Conservation (phyloP, 2,888 invertebrate genomes). For the Epistrophe grossulariae region DNA sequence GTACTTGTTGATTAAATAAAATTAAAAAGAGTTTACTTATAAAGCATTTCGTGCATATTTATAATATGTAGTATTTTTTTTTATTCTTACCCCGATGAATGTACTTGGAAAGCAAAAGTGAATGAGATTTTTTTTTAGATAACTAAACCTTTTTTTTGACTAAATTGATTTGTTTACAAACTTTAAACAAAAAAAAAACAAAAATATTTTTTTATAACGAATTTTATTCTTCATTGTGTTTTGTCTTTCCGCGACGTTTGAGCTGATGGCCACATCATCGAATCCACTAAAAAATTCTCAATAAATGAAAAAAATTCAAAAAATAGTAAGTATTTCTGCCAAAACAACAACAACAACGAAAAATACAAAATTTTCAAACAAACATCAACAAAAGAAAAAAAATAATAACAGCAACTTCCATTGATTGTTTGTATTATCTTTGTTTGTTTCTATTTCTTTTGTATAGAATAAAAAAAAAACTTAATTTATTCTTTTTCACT, state of each 20-base stretch:
- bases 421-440: conserved; percentile 71
- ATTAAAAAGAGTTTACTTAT: conserved; percentile 10
- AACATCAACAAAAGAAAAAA: conserved; percentile 57
- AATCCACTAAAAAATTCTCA: conserved; percentile 82
- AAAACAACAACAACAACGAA: conserved; percentile 61
- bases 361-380: conserved; percentile 61
- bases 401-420: conserved; percentile 55
- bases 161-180: conserved; percentile 74
- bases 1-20: conserved; percentile 30
- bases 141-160: conserved; percentile 45
- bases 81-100: conserved; percentile 52
- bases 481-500: conserved; percentile 63
- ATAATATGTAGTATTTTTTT: conserved; percentile 27
- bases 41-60: conserved; percentile 72
- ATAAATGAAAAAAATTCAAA: conserved; percentile 80
- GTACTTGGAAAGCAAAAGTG: conserved; percentile 73
- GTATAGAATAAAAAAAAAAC: conserved; percentile 59
- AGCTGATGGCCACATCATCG: conserved; percentile 83
- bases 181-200: conserved; percentile 73
- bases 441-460: conserved; percentile 71
- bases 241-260: conserved; percentile 85
- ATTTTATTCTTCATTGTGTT: conserved; percentile 83
- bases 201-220: conserved; percentile 77
- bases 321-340: conserved; percentile 83
- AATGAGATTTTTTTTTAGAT: conserved; percentile 49